Percentiles rank a stretch among this genome's conserved stretches.
Conservation (phyloP, 2,888 invertebrate genomes). For the Aradus depressus region DNA sequence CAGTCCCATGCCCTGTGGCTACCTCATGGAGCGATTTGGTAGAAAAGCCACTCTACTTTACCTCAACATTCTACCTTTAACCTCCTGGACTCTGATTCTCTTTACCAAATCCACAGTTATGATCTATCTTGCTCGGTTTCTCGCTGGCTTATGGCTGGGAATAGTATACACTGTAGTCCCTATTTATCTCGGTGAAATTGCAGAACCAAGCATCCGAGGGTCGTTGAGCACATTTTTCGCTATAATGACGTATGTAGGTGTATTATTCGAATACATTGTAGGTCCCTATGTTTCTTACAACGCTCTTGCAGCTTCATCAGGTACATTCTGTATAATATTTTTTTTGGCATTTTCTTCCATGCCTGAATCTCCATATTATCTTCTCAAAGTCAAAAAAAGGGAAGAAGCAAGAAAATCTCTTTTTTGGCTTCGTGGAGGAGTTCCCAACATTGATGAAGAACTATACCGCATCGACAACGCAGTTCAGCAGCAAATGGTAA, state of each 20-base stretch:
- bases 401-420: conserved; percentile 38
- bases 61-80: conserved; percentile 25
- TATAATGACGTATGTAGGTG: conserved; percentile 30
- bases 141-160: conserved; percentile 30
- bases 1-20: conserved; percentile 29
- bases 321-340: conserved; percentile 42
- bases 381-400: conserved; percentile 43
- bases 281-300: conserved; percentile 35
- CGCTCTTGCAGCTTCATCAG: conserved; percentile 37
- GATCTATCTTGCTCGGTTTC: conserved; percentile 29
- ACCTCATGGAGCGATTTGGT: conserved; percentile 29
- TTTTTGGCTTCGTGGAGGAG: conserved; percentile 25
- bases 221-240: conserved; percentile 31
- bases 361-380: conserved; percentile 51
- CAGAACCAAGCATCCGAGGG: conserved; percentile 29
- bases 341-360: conserved; percentile 44
- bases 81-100: conserved; percentile 29
- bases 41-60: conserved; percentile 26
- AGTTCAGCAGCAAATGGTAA: conserved; percentile 38
- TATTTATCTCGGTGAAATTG: conserved; percentile 31
- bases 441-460: conserved; percentile 24
- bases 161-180: conserved; percentile 30
- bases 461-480: conserved; percentile 34
- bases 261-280: conserved; percentile 28
- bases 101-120: conserved; percentile 20